These are phyloP conservation scores for Galendromus occidentalis DNA, from an alignment of 1,140 invertebrate genomes.

Conservation along the genomic window DNA sequence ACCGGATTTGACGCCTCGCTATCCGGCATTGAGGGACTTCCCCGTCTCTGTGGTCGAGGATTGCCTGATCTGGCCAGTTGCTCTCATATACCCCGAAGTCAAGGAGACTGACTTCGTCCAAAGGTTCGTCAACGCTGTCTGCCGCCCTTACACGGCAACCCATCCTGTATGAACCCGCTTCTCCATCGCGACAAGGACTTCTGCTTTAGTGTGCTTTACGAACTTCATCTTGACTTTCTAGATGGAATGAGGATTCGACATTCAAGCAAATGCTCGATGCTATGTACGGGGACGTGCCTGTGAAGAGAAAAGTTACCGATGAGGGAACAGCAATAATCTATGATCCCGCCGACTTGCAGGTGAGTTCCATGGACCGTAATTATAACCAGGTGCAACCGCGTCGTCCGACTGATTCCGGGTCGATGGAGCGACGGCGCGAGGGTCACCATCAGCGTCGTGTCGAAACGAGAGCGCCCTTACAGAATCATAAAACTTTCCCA, in stretches of 20 bases:
- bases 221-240: too few relatives aligned
- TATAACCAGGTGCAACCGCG: too few relatives aligned
- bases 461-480: too few relatives aligned
- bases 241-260: neutral
- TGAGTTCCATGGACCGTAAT: too few relatives aligned
- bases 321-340: neutral
- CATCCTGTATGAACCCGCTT: too few relatives aligned
- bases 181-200: too few relatives aligned
- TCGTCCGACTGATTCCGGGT: too few relatives aligned
- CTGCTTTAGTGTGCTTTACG: too few relatives aligned
- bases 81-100: constrained; percentile 63
- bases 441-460: too few relatives aligned
- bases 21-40: constrained; percentile 37
- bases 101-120: constrained; percentile 48
- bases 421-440: too few relatives aligned
- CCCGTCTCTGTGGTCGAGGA: constrained; percentile 38
- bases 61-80: constrained; percentile 50
- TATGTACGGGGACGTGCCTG: neutral
- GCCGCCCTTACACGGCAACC: neutral
- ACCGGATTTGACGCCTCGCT: constrained; percentile 37
- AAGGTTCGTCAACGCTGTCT: constrained; percentile 31
- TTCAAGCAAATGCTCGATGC: neutral
- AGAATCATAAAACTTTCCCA: neutral
- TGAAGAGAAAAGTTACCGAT: neutral
- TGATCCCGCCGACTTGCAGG: neutral